Evolutionary conservation across 37 sponge, comb jelly and placozoan species (phyloP), one percentile per base, ranked within the genome.

Genomic region (Bolinopsis microptera): DNA sequence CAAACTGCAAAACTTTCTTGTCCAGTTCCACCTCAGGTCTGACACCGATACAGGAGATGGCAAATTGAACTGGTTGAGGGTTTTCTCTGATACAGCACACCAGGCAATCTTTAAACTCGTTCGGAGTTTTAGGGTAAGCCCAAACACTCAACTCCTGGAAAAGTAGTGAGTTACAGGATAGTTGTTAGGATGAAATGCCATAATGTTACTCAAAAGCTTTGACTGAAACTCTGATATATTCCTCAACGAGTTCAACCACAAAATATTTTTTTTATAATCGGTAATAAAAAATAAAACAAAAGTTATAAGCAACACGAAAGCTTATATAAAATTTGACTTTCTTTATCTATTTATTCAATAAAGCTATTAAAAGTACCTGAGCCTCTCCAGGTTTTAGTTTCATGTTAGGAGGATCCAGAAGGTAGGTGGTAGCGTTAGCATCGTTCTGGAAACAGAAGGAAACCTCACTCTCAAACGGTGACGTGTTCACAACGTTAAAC

Each of bases 31-130:
- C 94, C 39, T 96, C 96, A 33, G 99, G 97, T 38, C 95, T 95
- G 1, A 96, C 97, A 23, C 99, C 97, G 94, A 93, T 67, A 93
- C 96, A 96, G 77, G 69, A 88, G 27, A 99, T 35, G 9, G 93
- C 38, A 92, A 99, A 95, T 22, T 92, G 25, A 5, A 96, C 94
- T 0, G 99, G 99, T 32, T 97, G 94, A 9, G 99, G 99, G 75
- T 99, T 99, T 80, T 97, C 69, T 70, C 95, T 93, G 21, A 97
- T 94, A 94, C 95, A 96, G 93, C 97, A 96, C 92, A 98, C 95
- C 32, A 98, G 69, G 18, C 93, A 77, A 82, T 98, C 99, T 32
- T 95, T 90, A 77, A 95, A 95, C 38, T 94, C 77, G 33, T 76
- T 76, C 8, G 94, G 69, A 9, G 96, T 92, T 92, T 95, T 95